phyloP scores from a whole-genome alignment of 2,113 vertebrate species.

The Drymodes brunneopygia region DNA sequence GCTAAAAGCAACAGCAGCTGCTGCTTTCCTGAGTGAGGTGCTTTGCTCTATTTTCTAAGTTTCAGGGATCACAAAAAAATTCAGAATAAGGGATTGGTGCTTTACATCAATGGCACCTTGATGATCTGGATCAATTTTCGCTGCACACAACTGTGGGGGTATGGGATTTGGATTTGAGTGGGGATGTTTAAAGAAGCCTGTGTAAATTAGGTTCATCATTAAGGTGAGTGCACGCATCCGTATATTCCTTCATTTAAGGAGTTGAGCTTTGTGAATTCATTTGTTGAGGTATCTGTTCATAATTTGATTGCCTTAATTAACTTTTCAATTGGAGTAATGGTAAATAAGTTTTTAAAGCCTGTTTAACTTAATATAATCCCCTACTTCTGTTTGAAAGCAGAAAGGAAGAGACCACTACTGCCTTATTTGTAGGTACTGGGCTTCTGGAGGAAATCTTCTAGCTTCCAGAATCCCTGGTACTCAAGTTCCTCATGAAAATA shows the following conservation, averaged over 20 bases:
- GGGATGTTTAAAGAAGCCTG: background rate
- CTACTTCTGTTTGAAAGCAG: background rate
- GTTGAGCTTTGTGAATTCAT: background rate
- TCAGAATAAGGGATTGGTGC: background rate
- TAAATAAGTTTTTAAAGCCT: background rate
- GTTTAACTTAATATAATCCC: background rate
- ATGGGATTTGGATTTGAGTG: background rate
- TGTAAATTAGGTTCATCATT: background rate
- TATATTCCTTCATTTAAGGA: background rate
- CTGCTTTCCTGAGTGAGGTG: background rate
- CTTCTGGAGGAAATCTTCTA: background rate
- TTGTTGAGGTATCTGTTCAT: background rate
- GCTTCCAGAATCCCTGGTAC: background rate
- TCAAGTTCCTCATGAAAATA: background rate
- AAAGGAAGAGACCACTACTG: background rate
- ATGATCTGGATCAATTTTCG: background rate
- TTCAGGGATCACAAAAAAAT: background rate
- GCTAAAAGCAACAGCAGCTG: background rate
- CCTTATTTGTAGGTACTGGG: background rate
- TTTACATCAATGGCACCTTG: background rate
- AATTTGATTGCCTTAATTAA: background rate
- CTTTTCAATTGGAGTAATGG: background rate
- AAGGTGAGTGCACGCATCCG: background rate
- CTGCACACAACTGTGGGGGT: rapidly evolving
- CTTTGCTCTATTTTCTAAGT: background rate